Evolutionary conservation across 2,797 vertebrate species (phyloP), one percentile per base, ranked within the genome.

Genomic region (Glyptemys insculpta): DNA sequence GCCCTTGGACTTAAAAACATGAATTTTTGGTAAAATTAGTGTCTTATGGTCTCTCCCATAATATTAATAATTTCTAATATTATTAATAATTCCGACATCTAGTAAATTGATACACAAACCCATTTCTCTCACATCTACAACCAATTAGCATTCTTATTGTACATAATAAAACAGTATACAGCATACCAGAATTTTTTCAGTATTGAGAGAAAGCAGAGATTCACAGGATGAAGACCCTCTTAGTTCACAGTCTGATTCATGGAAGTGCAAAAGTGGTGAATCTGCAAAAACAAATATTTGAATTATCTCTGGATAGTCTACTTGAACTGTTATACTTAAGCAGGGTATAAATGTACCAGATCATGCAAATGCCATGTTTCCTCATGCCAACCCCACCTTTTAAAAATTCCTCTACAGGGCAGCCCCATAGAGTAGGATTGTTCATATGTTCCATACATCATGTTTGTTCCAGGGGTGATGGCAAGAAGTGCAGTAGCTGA

Each of bases 171-270:
- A 74, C 9, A 49, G 29, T 62, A 68, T 54, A 83, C 27, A 57
- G 74, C 98, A 94, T 98, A 99, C 99, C 98, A 99, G 97, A 95
- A 99, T 99, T 97, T 99, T 99, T 95, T 99, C 99, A 37, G 99
- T 99, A 62, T 99, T 99, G 16, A 99, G 98, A 12, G 99, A 99
- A 95, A 99, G 99, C 86, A 99, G 91, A 2, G 99, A 99, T 98
- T 99, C 99, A 93, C 99, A 99, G 65, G 99, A 98, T 0, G 98
- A 98, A 34, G 98, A 98, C 81, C 99, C 99, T 94, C 98, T 99
- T 95, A 99, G 98, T 91, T 99, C 99, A 79, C 99, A 99, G 90
- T 99, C 99, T 0, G 99, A 98, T 79, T 99, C 99, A 12, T 99
- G 99, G 96, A 99, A 97, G 97, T 99, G 99, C 93, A 99, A 97